Evolutionary conservation across 2,113 vertebrate genomes (phyloP), one percentile per base, ranked within the genome.

Genomic region (Falco punctatus): DNA sequence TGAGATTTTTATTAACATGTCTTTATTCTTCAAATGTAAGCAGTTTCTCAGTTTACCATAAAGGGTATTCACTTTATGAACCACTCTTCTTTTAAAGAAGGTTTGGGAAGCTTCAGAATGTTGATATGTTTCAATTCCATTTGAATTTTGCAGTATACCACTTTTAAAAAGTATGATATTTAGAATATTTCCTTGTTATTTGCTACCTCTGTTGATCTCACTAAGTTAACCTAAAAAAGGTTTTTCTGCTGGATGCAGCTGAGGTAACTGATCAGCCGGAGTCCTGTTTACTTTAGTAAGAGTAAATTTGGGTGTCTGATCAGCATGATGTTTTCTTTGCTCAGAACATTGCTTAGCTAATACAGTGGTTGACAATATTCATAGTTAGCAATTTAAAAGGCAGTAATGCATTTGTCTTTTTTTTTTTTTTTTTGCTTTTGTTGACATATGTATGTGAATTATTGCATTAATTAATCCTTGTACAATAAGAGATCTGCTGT

Each of bases 321-420:
- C 55, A 87, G 88, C 44, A 75, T 90, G 38, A 92, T 83, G 40
- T 80, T 97, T 92, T 62, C 72, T 52, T 94, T 87, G 2, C 83
- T 96, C 14, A 90, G 81, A 97, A 96, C 26, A 88, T 69, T 84
- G 61, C 42, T 35, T 94, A 97, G 33, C 94, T 95, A 95, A 62
- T 40, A 88, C 28, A 55, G 4, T 30, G 11, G 38, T 66, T 79
- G 74, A 40, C 22, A 82, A 48, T 35, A 87, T 67, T 84, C 65
- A 83, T 33, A 73, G 33, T 64, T 51, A 77, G 38, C 11, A 58
- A 57, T 55, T 51, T 32, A 69, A 85, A 82, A 84, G 24, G 4
- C 20, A 35, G 24, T 7, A 79, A 81, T 73, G 58, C 1, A 35
- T 66, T n/a, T 78, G 3, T n/a, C 30, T 81, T 81, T 35, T 61